These are phyloP conservation scores for Mycetomoellerius zeteki DNA, from an alignment of 1,140 invertebrate species.

Conservation along the genomic window DNA sequence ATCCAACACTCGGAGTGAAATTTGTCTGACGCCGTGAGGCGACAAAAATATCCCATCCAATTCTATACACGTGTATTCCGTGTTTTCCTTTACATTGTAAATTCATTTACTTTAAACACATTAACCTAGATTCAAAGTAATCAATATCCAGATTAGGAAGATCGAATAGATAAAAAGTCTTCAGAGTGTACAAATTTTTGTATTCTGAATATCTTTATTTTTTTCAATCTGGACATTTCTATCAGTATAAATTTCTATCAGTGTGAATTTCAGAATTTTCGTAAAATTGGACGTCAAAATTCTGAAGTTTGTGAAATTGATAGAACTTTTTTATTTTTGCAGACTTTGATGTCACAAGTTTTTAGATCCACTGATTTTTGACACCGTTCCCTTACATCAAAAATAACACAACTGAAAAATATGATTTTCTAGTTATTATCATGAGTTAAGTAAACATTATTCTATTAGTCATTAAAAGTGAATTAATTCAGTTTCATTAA, in stretches of 20 bases:
- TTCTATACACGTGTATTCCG: neutral
- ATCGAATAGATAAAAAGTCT: too few relatives aligned
- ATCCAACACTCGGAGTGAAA: slow-evolving; percentile 7
- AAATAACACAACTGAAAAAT: too few relatives aligned
- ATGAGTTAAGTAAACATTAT: too few relatives aligned
- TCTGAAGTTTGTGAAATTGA: neutral
- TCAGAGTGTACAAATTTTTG: neutral
- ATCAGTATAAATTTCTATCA: neutral
- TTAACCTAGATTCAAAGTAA: neutral
- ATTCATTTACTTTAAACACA: neutral
- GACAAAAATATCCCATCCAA: slow-evolving; percentile 16
- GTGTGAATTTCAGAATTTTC: neutral
- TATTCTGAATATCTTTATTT: neutral
- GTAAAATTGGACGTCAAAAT: slow-evolving; percentile 23
- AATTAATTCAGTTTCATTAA: too few relatives aligned
- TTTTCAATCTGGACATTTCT: slow-evolving; percentile 7
- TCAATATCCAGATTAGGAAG: too few relatives aligned
- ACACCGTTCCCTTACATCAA: neutral
- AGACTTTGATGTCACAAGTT: neutral
- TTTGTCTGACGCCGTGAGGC: neutral
- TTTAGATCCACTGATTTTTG: neutral
- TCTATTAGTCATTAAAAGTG: too few relatives aligned
- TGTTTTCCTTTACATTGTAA: neutral
- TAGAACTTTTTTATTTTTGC: neutral
- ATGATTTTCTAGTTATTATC: too few relatives aligned